These are phyloP conservation scores for Bufo bufo DNA, from an alignment of 2,113 vertebrate species.

Conservation along the genomic window DNA sequence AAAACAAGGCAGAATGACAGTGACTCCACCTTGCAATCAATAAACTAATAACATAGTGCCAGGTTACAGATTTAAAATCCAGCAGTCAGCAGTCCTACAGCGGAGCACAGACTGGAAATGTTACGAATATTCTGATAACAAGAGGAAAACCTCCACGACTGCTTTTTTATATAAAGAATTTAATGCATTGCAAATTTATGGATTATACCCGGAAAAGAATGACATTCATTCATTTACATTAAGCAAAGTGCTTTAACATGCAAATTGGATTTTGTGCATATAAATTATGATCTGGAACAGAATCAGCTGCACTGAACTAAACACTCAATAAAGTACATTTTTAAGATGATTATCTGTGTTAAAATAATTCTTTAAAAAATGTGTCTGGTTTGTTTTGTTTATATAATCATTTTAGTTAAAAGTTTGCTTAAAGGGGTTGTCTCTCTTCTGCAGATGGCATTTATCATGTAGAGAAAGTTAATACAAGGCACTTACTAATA, in stretches of 20 bases:
- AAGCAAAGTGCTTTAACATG: conserved; percentile 54
- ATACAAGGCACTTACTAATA: too few species aligned
- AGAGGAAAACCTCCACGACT: conserved; percentile 25
- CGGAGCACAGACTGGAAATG: background rate
- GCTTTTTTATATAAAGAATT: conserved; percentile 44
- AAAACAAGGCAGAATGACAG: conserved; percentile 32
- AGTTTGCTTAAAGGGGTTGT: too few species aligned
- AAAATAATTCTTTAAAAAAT: background rate
- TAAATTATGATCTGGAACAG: conserved; percentile 48
- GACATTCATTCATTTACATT: conserved; percentile 55
- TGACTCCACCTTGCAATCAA: conserved; percentile 37
- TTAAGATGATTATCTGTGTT: conserved; percentile 10
- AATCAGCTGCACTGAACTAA: conserved; percentile 28
- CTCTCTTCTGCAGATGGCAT: too few species aligned
- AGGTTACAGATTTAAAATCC: conserved; percentile 30
- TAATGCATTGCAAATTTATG: conserved; percentile 53
- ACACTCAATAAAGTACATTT: conserved; percentile 19
- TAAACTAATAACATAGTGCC: conserved; percentile 36
- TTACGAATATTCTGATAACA: conserved; percentile 45
- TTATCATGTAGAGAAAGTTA: too few species aligned
- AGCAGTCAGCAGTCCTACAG: conserved; percentile 39
- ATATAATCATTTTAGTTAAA: background rate
- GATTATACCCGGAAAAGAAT: conserved; percentile 54
- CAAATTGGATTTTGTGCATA: conserved; percentile 52
- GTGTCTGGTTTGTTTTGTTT: background rate